phyloP scores from a whole-genome alignment of 1,140 invertebrate genomes.

The Drosophila sulfurigaster region DNA sequence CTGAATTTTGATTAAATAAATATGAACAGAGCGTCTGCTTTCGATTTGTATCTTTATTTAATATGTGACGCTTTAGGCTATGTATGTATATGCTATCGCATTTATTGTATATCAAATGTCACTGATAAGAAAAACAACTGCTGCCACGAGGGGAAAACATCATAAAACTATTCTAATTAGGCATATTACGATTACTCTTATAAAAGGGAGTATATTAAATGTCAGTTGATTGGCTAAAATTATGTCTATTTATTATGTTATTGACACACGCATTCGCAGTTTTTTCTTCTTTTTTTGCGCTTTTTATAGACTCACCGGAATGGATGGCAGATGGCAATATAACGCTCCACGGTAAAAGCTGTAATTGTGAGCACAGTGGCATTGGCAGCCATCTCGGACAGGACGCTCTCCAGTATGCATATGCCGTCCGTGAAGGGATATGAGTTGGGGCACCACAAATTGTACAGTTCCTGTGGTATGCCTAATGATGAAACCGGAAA shows the following conservation, averaged over 20 bases:
- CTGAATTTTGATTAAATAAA: no score
- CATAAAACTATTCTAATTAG: conserved; percentile 12
- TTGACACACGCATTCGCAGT: no score
- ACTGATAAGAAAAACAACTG: conserved; percentile 1
- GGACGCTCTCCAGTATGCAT: conserved; percentile 90
- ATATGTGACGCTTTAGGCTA: not conserved
- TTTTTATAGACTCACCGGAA: conserved; percentile 85
- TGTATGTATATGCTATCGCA: no score
- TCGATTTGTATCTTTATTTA: not conserved
- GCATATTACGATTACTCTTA: not conserved
- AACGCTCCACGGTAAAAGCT: conserved; percentile 93
- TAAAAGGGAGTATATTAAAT: conserved; percentile 10
- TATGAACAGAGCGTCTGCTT: not conserved
- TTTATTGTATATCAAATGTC: conserved; percentile 10
- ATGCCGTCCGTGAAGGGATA: conserved; percentile 91
- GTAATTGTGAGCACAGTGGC: conserved; percentile 96
- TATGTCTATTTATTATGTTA: conserved; percentile 3
- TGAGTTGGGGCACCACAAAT: conserved; percentile 90
- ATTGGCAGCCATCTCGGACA: conserved; percentile 93
- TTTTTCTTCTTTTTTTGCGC: no score
- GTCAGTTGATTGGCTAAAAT: conserved; percentile 9
- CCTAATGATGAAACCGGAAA: conserved; percentile 78
- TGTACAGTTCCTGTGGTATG: conserved; percentile 91
- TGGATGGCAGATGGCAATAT: conserved; percentile 92
- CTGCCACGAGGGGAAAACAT: not conserved